These are phyloP conservation scores for Dimorphilus gyrociliatus DNA, from an alignment of 2,888 invertebrate species.

Conservation along the genomic window DNA sequence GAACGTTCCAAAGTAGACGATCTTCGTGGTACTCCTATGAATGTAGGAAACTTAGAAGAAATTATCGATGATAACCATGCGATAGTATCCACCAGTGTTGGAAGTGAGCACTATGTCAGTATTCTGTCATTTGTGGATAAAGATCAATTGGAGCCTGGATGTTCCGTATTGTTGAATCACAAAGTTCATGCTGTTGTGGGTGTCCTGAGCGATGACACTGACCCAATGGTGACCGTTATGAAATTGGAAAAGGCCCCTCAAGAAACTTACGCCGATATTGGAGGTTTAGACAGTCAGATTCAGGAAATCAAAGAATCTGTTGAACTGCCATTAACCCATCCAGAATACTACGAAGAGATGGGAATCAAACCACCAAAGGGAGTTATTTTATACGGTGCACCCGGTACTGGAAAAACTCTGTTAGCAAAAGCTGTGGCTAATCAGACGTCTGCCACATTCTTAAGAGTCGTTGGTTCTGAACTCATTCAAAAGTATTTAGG, in stretches of 20 bases:
- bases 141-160: constrained; percentile 95
- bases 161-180: constrained; percentile 91
- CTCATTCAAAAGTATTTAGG: constrained; percentile 97
- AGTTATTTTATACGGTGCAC: constrained; percentile 91
- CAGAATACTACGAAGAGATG: constrained; percentile 99
- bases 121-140: constrained; percentile 98
- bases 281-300: constrained; percentile 89
- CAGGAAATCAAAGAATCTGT: constrained; percentile 97
- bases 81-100: constrained; percentile 95
- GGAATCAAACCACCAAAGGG: constrained; percentile 99
- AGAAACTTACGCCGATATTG: constrained; percentile 97
- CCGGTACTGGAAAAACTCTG: constrained; percentile 94
- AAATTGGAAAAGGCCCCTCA: constrained; percentile 98
- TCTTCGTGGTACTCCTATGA: constrained; percentile 95
- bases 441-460: constrained; percentile 95
- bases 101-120: constrained; percentile 97
- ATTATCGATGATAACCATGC: constrained; percentile 99
- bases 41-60: constrained; percentile 96
- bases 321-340: constrained; percentile 92
- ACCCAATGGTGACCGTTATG: constrained; percentile 99
- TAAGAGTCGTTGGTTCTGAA: constrained; percentile 97
- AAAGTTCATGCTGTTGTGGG: constrained; percentile 99
- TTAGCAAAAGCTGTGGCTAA: constrained; percentile 98
- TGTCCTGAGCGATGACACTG: constrained; percentile 93
- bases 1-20: constrained; percentile 97